Conservation (phyloP, 2,888 invertebrate species). For the Phalangium opilio region DNA sequence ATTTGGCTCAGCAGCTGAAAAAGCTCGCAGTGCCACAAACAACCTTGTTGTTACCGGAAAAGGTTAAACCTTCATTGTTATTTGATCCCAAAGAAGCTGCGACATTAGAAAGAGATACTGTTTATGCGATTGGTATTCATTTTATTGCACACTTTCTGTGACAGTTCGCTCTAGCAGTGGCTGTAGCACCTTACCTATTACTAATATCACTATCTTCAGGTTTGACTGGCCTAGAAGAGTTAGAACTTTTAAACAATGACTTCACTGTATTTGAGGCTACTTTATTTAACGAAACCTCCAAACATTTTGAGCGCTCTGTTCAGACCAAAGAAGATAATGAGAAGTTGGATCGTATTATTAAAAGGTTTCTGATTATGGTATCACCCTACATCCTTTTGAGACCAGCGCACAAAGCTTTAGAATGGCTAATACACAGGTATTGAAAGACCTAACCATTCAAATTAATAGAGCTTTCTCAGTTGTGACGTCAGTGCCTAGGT, state of each 20-base stretch:
- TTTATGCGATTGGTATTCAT: slow-evolving; percentile 60
- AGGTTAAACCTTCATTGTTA: slow-evolving; percentile 60
- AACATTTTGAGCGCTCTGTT: slow-evolving; percentile 64
- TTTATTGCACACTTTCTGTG: neutral
- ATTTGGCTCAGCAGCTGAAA: slow-evolving; percentile 60
- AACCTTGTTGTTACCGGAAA: slow-evolving; percentile 45
- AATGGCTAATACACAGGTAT: slow-evolving; percentile 74
- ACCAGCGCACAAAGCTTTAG: slow-evolving; percentile 73
- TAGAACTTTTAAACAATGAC: slow-evolving; percentile 51
- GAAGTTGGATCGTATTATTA: slow-evolving; percentile 54
- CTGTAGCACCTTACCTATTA: slow-evolving; percentile 5
- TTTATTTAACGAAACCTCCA: slow-evolving; percentile 58
- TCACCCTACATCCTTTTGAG: slow-evolving; percentile 79
- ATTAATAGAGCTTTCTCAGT: no score
- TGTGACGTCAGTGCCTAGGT: no score
- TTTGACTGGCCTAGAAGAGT: slow-evolving; percentile 63
- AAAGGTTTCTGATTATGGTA: slow-evolving; percentile 54
- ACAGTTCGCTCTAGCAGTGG: neutral
- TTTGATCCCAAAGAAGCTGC: slow-evolving; percentile 85
- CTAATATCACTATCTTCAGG: slow-evolving; percentile 32
- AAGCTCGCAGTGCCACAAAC: slow-evolving; percentile 62
- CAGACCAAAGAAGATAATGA: slow-evolving; percentile 57
- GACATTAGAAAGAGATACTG: slow-evolving; percentile 60
- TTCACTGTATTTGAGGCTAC: slow-evolving; percentile 58
- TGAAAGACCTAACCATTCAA: no score